Base-by-base conservation (phyloP, 2,797 vertebrate genomes). In the Lepus townsendii region DNA sequence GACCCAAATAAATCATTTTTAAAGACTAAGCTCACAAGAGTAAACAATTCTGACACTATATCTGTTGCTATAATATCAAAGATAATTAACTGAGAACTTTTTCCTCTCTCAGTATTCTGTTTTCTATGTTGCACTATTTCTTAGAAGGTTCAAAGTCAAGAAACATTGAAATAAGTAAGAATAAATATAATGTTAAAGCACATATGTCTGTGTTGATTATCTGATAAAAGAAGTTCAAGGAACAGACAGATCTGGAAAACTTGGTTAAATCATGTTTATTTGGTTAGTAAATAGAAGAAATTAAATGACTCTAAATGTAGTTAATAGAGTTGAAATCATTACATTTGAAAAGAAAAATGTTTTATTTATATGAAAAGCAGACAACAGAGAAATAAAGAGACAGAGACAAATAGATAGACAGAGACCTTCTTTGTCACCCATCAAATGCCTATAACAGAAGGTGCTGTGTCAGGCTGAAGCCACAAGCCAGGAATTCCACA, bases 111-210 rank as follows among this genome's bases (percentile, higher is more conserved):
- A 1, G 42, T 42, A 42, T 42, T 42, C 42, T 42, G 42, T 42
- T 42, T 42, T 42, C 42, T 42, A 42, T 42, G 42, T 16, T 38
- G 3, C 22, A 35, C 3, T 35, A 14, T 86, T 92, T 54, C 7
- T 77, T 78, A 6, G 5, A 71, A 75, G 9, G 1, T 42, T 75
- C 52, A 68, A 93, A 85, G 38, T 87, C 1, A 16, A 27, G 3
- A 32, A 73, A 60, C 1, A 75, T 89, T 86, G 69, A 83, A 85
- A 42, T 93, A 93, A 77, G 16, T 85, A 85, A 80, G 30, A 57
- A 68, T 60, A 90, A 90, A 78, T 10, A 63, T 79, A 80, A 60
- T 47, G 6, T 66, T 68, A 42, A 88, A 27, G 72, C 19, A 3
- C 2, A 17, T n/a, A 3, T 75, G 22, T 8, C 38, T 32, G 12